Evolutionary conservation across 2,797 vertebrate species (phyloP), one percentile per base, ranked within the genome.

Genomic region (Coregonus suidteri): DNA sequence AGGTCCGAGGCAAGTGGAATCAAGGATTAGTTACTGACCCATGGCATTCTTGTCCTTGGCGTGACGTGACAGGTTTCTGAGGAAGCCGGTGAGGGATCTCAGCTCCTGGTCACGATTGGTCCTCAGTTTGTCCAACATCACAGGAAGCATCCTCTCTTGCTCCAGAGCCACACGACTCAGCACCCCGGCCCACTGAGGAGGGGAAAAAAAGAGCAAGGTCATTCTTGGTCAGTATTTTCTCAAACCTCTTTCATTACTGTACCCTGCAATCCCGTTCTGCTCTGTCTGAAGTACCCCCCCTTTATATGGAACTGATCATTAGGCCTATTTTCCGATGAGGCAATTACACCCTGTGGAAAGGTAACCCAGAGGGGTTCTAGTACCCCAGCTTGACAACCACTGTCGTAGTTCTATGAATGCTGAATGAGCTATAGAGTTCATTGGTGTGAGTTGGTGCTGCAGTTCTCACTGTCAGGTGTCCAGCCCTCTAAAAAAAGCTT

Each of bases 1-100:
- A 47, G 41, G 41, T 47, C 41, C 0, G 41, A 47, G 41, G 41
- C 41, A 13, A 34, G 31, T 34, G 31, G 31, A 34, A 13, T 47
- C 41, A 47, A 47, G 41, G 41, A 47, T 13, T 47, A 9, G 37
- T 34, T 11, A 95, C 96, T 95, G 75, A 99, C 98, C 95, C 94
- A 99, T 94, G 82, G 95, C 92, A 0, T 95, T 94, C 91, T 98
- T 98, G 83, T 99, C 94, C 47, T 67, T 90, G 37, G 94, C 87
- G 0, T 99, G 96, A 52, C 96, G 95, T 52, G 96, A 96, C 78
- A 99, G 92, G 90, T 98, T 99, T 64, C 98, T 94, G 81, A 99
- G 92, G 73, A 99, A 92, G 35, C 97, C 97, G 0, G 96, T 98
- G 75, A 99, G 86, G 0, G 97, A 96, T 70, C 96, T 95, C 79